phyloP scores from a whole-genome alignment of 2,797 vertebrate species.

The Oryzias dopingdopingensis region DNA sequence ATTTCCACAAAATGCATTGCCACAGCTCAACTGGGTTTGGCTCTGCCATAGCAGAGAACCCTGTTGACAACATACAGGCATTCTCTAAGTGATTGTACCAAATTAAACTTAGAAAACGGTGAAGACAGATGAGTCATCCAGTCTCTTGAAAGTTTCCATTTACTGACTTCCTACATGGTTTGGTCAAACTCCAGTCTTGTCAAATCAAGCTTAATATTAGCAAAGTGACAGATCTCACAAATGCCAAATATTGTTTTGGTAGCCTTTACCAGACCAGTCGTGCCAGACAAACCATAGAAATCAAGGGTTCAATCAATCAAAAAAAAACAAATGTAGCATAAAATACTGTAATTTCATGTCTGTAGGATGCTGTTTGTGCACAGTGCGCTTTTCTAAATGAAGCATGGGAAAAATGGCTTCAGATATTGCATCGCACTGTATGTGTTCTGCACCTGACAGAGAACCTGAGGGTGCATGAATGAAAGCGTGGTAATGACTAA shows the following conservation, averaged over 20 bases:
- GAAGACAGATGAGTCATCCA: neutral
- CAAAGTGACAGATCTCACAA: neutral
- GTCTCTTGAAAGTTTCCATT: too few species aligned
- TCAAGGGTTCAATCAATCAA: neutral
- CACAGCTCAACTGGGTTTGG: neutral
- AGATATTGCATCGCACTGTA: constrained; percentile 7
- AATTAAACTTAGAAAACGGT: neutral
- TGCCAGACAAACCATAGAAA: neutral
- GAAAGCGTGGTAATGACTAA: constrained; percentile 30
- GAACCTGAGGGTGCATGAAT: constrained; percentile 13
- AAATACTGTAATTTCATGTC: neutral
- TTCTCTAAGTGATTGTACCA: neutral
- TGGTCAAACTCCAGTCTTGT: neutral
- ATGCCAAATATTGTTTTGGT: neutral
- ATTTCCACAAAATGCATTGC: constrained; percentile 6
- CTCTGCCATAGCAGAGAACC: neutral
- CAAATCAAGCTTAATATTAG: neutral
- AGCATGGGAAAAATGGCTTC: constrained; percentile 8
- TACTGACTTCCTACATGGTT: neutral
- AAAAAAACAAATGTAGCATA: neutral
- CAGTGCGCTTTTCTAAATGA: neutral
- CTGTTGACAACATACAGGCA: neutral
- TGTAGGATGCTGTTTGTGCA: neutral
- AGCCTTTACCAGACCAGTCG: neutral
- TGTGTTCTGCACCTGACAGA: constrained; percentile 30